Evolutionary conservation across 2,113 vertebrate species (phyloP).

Genomic region (Salvelinus sp.): DNA sequence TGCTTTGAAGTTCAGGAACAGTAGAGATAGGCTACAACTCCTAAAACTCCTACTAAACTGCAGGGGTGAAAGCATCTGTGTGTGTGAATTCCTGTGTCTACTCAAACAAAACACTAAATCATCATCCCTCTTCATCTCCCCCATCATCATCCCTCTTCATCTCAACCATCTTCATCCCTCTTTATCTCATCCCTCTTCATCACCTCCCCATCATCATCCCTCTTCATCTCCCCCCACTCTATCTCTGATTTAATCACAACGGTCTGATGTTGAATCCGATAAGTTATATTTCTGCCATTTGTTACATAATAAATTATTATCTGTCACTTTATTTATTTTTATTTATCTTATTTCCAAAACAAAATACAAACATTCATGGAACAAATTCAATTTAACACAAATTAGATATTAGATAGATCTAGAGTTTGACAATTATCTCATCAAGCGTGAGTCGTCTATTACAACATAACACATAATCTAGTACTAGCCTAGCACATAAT

Average conservation of each 20-base stretch:
- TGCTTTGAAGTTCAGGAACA: slow-evolving; percentile 59
- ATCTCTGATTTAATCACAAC: neutral
- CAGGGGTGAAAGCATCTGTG: slow-evolving; percentile 29
- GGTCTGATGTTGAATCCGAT: neutral
- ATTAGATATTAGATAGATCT: too few species aligned
- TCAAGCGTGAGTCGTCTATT: neutral
- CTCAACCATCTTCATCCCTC: too few species aligned
- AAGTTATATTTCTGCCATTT: neutral
- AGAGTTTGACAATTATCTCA: neutral
- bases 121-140: neutral
- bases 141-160: too few species aligned
- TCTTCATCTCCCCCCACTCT: neutral
- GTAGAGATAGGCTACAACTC: slow-evolving; percentile 33
- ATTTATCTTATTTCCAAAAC: neutral
- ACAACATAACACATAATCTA: neutral
- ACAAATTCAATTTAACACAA: too few species aligned
- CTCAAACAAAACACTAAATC: neutral
- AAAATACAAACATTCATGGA: neutral
- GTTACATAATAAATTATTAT: neutral
- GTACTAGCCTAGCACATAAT: neutral
- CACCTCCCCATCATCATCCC: too few species aligned
- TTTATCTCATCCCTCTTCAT: too few species aligned
- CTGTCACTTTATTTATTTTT: neutral
- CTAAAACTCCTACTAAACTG: slow-evolving; percentile 42
- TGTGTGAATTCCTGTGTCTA: slow-evolving; percentile 30